phyloP scores from a whole-genome alignment of 2,888 invertebrate species.

The Thalpophila matura region DNA sequence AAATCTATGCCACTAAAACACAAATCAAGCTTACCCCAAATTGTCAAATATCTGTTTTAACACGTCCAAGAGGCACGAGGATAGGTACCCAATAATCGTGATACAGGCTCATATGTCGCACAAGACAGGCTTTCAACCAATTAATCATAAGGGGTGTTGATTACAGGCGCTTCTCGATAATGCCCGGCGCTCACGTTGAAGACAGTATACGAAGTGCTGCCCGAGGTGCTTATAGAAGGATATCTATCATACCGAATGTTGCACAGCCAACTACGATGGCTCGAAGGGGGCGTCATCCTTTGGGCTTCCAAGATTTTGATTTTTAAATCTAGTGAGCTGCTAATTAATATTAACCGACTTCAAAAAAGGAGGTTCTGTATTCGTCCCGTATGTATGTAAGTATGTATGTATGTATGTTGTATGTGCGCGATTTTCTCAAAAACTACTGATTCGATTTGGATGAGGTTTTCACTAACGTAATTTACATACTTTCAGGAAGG shows the following conservation, averaged over 20 bases:
- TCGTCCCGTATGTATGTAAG: too few relatives aligned
- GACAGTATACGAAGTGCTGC: slow-evolving; percentile 57
- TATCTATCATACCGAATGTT: slow-evolving; percentile 78
- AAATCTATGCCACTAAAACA: slow-evolving; percentile 25
- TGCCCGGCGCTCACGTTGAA: slow-evolving; percentile 79
- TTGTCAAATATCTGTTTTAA: slow-evolving; percentile 38
- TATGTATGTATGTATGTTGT: too few relatives aligned
- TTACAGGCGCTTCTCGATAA: slow-evolving; percentile 83
- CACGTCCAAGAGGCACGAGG: slow-evolving; percentile 22
- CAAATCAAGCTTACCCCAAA: slow-evolving; percentile 40
- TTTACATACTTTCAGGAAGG: too few relatives aligned
- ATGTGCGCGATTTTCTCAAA: too few relatives aligned
- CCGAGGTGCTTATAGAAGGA: slow-evolving; percentile 66
- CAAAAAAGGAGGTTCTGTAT: too few relatives aligned
- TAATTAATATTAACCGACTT: too few relatives aligned
- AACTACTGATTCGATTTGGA: too few relatives aligned
- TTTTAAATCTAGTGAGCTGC: slow-evolving; percentile 56
- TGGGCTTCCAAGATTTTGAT: slow-evolving; percentile 84
- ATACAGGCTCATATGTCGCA: slow-evolving; percentile 30
- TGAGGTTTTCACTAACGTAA: too few relatives aligned
- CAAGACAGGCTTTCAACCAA: slow-evolving; percentile 30
- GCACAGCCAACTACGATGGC: slow-evolving; percentile 71
- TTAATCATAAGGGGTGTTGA: slow-evolving; percentile 50
- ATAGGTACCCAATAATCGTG: slow-evolving; percentile 24
- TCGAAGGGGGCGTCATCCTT: slow-evolving; percentile 68